These are phyloP conservation scores for Cyanocitta stelleri DNA, from an alignment of 2,113 vertebrate species.

Conservation along the genomic window DNA sequence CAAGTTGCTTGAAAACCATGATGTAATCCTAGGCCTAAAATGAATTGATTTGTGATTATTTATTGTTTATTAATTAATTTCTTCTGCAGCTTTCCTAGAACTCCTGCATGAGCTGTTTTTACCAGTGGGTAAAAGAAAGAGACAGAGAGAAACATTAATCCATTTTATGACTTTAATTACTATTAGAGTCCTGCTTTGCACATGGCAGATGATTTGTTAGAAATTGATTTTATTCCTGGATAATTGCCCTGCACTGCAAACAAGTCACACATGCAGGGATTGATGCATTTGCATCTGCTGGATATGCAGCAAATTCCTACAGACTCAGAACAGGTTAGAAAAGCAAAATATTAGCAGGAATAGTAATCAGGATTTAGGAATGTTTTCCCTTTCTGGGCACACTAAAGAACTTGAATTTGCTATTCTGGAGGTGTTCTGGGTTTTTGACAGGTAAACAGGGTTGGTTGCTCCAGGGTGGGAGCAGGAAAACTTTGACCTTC, in stretches of 20 bases:
- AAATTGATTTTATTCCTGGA: constrained; percentile 54
- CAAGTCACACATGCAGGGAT: constrained; percentile 1
- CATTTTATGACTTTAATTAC: constrained; percentile 53
- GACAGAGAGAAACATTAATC: background rate
- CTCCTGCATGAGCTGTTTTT: background rate
- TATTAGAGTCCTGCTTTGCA: constrained; percentile 21
- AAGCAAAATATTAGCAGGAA: constrained; percentile 36
- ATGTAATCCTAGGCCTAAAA: background rate
- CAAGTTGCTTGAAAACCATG: background rate
- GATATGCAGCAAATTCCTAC: background rate
- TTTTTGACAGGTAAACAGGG: background rate
- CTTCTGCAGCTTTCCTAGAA: constrained; percentile 2
- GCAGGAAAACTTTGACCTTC: background rate
- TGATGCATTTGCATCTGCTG: constrained; percentile 37
- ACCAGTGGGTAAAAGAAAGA: background rate
- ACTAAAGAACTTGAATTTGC: background rate
- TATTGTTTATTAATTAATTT: constrained; percentile 4
- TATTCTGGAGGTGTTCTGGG: background rate
- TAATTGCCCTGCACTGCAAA: constrained; percentile 35
- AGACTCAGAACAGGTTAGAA: background rate
- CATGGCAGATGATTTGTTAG: constrained; percentile 55
- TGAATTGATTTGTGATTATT: background rate
- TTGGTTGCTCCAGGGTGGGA: background rate
- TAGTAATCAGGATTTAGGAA: constrained; percentile 33
- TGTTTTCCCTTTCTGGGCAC: background rate